These are phyloP conservation scores for Oreochromis spilurus DNA, from an alignment of 2,113 vertebrate species.

Conservation along the genomic window DNA sequence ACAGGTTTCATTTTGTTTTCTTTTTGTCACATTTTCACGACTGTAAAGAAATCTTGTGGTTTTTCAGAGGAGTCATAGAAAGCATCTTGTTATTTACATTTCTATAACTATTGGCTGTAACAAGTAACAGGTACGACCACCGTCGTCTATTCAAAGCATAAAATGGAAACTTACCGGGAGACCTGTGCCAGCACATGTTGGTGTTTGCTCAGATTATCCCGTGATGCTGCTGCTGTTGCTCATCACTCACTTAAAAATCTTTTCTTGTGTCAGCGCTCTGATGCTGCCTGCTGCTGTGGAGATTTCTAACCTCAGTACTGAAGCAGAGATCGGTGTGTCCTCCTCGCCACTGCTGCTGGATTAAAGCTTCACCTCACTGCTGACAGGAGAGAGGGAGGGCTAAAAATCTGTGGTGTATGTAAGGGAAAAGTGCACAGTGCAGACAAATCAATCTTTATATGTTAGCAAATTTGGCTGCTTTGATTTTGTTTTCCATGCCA, in stretches of 20 bases:
- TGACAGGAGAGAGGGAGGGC: neutral
- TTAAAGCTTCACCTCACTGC: conserved; percentile 17
- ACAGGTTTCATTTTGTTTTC: neutral
- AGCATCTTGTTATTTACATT: neutral
- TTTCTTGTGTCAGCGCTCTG: neutral
- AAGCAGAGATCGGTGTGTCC: neutral
- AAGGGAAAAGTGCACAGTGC: neutral
- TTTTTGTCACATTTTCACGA: neutral
- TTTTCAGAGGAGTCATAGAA: neutral
- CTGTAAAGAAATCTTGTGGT: neutral
- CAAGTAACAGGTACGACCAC: accelerated
- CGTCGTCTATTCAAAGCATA: neutral
- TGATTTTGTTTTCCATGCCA: neutral
- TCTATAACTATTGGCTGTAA: neutral
- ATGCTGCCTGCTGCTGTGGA: neutral
- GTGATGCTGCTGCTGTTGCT: neutral
- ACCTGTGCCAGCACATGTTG: neutral
- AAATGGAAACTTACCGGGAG: conserved; percentile 18
- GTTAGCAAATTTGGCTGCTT: neutral
- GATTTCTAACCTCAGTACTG: neutral
- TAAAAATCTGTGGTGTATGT: neutral
- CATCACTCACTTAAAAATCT: neutral
- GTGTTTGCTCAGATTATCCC: neutral
- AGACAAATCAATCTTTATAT: neutral
- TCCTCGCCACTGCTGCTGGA: conserved; percentile 21